phyloP scores from a whole-genome alignment of 2,888 invertebrate genomes.

The Pterostichus niger region DNA sequence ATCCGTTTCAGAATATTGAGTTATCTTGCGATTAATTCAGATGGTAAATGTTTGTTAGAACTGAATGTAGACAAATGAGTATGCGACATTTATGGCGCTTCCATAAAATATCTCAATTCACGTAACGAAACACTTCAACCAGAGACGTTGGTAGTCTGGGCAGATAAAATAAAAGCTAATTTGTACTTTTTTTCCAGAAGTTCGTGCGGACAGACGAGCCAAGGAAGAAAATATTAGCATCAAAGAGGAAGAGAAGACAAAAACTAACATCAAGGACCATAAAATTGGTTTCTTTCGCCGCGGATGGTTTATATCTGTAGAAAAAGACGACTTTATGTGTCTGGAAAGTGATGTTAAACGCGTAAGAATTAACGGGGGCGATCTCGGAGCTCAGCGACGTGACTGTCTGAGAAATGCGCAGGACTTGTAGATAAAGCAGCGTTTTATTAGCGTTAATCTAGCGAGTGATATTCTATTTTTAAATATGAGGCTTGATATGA shows the following conservation, averaged over 20 bases:
- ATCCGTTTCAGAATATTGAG: slow-evolving; percentile 50
- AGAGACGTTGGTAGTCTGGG: slow-evolving; percentile 16
- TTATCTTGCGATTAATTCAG: slow-evolving; percentile 48
- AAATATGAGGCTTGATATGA: slow-evolving; percentile 19
- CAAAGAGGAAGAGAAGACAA: slow-evolving; percentile 42
- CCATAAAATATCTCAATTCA: slow-evolving; percentile 44
- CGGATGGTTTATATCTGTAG: slow-evolving; percentile 38
- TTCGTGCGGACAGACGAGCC: slow-evolving; percentile 14
- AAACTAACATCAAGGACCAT: slow-evolving; percentile 58
- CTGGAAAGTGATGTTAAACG: slow-evolving; percentile 44
- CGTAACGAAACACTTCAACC: slow-evolving; percentile 27
- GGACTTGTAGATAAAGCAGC: slow-evolving; percentile 27
- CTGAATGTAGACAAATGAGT: slow-evolving; percentile 47
- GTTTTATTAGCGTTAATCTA: slow-evolving; percentile 41
- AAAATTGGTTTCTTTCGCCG: slow-evolving; percentile 52
- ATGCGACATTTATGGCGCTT: slow-evolving; percentile 11
- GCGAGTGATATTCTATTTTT: slow-evolving; percentile 35
- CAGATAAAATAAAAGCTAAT: slow-evolving; percentile 58
- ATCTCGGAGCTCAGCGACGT: slow-evolving; percentile 15
- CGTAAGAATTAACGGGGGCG: slow-evolving; percentile 49
- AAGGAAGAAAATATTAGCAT: slow-evolving; percentile 52
- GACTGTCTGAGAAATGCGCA: slow-evolving; percentile 28
- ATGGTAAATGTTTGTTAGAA: slow-evolving; percentile 52
- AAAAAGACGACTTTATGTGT: slow-evolving; percentile 55
- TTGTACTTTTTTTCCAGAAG: slow-evolving; percentile 51